Percentiles rank a stretch among this genome's conserved stretches.
These are phyloP conservation scores for Dermatemys mawii DNA, from an alignment of 2,113 vertebrate genomes.

Conservation along the genomic window DNA sequence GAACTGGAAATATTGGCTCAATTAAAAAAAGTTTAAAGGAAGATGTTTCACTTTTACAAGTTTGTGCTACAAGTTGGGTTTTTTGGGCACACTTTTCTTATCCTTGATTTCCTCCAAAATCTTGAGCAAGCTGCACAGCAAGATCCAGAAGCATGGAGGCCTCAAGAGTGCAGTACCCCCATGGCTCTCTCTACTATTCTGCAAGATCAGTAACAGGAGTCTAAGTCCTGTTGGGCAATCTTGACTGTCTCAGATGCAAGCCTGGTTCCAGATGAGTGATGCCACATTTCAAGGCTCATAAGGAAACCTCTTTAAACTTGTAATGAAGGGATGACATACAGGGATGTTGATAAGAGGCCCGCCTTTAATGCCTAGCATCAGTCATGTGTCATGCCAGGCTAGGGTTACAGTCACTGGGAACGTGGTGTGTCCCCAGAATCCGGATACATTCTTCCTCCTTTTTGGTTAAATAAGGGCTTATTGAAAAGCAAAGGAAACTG, in stretches of 20 bases:
- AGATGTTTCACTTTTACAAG: no score
- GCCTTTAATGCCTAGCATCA: not conserved
- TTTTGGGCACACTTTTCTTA: not conserved
- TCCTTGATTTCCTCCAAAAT: not conserved
- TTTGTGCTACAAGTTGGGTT: no score
- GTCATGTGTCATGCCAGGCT: not conserved
- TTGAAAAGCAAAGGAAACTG: not conserved
- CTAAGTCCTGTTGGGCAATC: not conserved
- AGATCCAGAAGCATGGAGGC: not conserved
- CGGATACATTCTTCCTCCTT: not conserved
- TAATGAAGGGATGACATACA: not conserved
- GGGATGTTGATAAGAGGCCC: rapidly evolving
- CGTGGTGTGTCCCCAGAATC: rapidly evolving
- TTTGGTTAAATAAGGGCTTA: not conserved
- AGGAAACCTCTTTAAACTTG: not conserved
- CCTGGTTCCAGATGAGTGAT: not conserved
- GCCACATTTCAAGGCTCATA: not conserved
- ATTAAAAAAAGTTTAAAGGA: not conserved
- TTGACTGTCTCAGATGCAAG: not conserved
- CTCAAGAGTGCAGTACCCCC: not conserved
- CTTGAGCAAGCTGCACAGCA: not conserved
- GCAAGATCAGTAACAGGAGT: not conserved
- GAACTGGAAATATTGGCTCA: not conserved
- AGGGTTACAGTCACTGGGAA: rapidly evolving
- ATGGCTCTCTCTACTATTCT: not conserved